A percentile compares a stretch with the other conserved stretches of the same genome.
These are phyloP conservation scores for Torymus auratus DNA, from an alignment of 2,888 invertebrate genomes.

Conservation along the genomic window DNA sequence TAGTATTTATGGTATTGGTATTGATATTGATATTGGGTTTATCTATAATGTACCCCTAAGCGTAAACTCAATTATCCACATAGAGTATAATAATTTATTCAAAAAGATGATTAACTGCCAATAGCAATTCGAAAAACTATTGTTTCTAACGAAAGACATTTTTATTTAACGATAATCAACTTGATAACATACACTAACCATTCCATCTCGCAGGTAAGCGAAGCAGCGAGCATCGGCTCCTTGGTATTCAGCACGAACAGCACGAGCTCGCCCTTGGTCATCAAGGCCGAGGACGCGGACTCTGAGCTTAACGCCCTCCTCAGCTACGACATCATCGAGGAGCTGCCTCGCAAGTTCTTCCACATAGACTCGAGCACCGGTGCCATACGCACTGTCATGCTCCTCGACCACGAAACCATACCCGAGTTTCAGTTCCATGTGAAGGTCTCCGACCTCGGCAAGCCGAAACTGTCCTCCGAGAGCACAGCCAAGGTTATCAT, in stretches of 20 bases:
- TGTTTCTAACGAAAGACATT: not conserved
- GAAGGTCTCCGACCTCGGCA: constrained; percentile 89
- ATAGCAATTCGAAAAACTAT: too few species aligned
- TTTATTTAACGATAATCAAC: constrained; percentile 23
- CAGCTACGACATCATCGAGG: constrained; percentile 90
- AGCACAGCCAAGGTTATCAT: constrained; percentile 89
- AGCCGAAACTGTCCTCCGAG: constrained; percentile 88
- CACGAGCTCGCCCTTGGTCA: constrained; percentile 86
- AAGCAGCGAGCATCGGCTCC: constrained; percentile 85
- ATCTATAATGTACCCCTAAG: too few species aligned
- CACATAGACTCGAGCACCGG: constrained; percentile 92
- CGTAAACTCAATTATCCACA: too few species aligned
- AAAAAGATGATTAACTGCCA: too few species aligned
- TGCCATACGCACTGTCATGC: constrained; percentile 86
- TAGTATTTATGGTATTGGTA: too few species aligned
- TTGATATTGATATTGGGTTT: too few species aligned
- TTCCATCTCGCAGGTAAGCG: constrained; percentile 79
- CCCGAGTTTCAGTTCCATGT: constrained; percentile 88
- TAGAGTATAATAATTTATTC: too few species aligned
- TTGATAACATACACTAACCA: too few species aligned
- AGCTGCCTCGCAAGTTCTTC: constrained; percentile 87
- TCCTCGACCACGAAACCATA: constrained; percentile 88
- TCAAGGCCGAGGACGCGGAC: constrained; percentile 90
- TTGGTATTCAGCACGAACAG: constrained; percentile 81
- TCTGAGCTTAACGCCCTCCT: constrained; percentile 90